These are phyloP conservation scores for Uropsilus gracilis DNA, from an alignment of 2,113 vertebrate species.

Conservation along the genomic window DNA sequence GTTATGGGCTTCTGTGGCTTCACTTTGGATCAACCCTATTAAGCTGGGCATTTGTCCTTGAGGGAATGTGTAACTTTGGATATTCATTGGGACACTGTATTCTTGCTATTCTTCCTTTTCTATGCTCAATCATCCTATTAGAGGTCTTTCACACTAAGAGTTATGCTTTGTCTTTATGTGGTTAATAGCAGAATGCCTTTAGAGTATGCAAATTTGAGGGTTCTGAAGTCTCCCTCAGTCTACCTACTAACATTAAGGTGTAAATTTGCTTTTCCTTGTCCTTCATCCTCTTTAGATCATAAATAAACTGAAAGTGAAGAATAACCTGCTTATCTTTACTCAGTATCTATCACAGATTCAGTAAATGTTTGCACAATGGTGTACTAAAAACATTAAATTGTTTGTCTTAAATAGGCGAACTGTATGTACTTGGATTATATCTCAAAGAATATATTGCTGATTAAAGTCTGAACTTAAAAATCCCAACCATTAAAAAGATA, in stretches of 20 bases:
- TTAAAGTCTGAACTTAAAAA: conserved; percentile 12
- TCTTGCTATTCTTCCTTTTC: too few relatives aligned
- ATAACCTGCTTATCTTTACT: neutral
- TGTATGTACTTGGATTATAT: neutral
- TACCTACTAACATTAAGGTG: neutral
- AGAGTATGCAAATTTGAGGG: too few relatives aligned
- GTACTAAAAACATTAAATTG: neutral
- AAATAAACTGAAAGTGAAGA: neutral
- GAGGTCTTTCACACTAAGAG: too few relatives aligned
- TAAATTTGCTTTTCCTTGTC: neutral
- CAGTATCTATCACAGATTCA: neutral
- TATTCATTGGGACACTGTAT: too few relatives aligned
- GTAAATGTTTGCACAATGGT: neutral
- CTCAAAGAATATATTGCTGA: conserved; percentile 30
- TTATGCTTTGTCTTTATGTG: too few relatives aligned
- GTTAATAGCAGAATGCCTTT: too few relatives aligned
- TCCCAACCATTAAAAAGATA: neutral
- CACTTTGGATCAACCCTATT: too few relatives aligned
- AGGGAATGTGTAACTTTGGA: too few relatives aligned
- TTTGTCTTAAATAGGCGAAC: neutral
- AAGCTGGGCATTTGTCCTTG: too few relatives aligned
- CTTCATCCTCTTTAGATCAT: neutral
- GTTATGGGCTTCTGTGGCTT: too few relatives aligned
- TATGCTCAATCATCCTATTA: too few relatives aligned
- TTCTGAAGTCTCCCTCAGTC: too few relatives aligned